Conservation (phyloP, 2,113 vertebrate species). For the Cacatua alba region DNA sequence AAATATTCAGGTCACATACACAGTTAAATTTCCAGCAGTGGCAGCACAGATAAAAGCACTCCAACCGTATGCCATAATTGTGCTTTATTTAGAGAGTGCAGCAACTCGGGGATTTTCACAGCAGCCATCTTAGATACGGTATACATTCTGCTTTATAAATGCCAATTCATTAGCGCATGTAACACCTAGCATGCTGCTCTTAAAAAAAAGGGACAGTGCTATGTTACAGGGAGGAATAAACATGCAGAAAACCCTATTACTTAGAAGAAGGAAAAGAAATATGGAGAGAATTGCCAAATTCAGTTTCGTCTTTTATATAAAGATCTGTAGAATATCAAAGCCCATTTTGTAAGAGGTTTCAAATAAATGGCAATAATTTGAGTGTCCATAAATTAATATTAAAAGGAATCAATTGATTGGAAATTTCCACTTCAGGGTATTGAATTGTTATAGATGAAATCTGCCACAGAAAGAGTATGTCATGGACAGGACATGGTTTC, state of each 20-base stretch:
- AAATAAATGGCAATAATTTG: not conserved
- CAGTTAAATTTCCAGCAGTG: constrained; percentile 72
- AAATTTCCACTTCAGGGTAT: constrained; percentile 5
- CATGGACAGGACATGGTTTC: not conserved
- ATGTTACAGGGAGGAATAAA: not conserved
- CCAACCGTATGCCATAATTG: constrained; percentile 66
- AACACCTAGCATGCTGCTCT: constrained; percentile 20
- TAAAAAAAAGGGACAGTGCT: not conserved
- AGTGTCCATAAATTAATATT: not conserved
- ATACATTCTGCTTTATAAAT: constrained; percentile 53
- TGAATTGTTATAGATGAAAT: not conserved
- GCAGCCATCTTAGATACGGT: constrained; percentile 55
- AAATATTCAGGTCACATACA: constrained; percentile 75
- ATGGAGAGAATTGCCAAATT: not conserved
- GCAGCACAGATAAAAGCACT: constrained; percentile 66
- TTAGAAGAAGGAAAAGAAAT: not conserved
- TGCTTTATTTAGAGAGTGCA: constrained; percentile 66
- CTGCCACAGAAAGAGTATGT: not conserved
- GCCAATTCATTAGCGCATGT: constrained; percentile 42
- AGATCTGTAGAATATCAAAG: not conserved
- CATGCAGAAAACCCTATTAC: not conserved
- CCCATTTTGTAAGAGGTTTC: not conserved
- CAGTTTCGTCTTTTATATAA: not conserved
- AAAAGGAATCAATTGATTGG: not conserved
- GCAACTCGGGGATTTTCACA: constrained; percentile 63